A percentile compares a stretch with the other conserved stretches of the same genome.
These are phyloP conservation scores for Drosophila ercepeae DNA, from an alignment of 1,140 invertebrate species.

Conservation along the genomic window DNA sequence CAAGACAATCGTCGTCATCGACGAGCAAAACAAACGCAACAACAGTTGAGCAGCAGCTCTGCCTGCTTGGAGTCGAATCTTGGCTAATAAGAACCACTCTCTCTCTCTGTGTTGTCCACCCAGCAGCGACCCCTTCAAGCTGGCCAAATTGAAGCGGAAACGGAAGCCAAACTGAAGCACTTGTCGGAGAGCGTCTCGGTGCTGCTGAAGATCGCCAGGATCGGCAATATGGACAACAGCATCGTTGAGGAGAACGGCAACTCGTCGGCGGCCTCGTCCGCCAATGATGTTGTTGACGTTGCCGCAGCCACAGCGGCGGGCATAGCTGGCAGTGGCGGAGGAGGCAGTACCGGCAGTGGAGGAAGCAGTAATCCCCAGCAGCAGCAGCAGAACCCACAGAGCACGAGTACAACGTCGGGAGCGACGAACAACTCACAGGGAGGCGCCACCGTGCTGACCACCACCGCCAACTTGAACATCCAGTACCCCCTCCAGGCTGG, in stretches of 20 bases:
- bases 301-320: conserved; percentile 44
- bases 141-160: conserved; percentile 79
- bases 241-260: conserved; percentile 94
- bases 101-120: neutral
- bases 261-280: conserved; percentile 80
- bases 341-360: conserved; percentile 67
- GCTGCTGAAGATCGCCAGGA: conserved; percentile 85
- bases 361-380: conserved; percentile 41
- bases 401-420: conserved; percentile 72
- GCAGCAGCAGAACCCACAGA: conserved; percentile 70
- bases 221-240: conserved; percentile 91
- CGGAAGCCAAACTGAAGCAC: conserved; percentile 81
- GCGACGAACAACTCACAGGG: conserved; percentile 59
- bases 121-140: conserved; percentile 63
- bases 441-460: conserved; percentile 70
- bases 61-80: neutral
- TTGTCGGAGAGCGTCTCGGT: conserved; percentile 83
- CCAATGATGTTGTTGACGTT: conserved; percentile 83
- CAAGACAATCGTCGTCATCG: conserved; percentile 8
- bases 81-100: neutral
- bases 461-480: conserved; percentile 74
- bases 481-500: conserved; percentile 70
- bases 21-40: conserved; percentile 38
- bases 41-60: conserved; percentile 10
- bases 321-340: conserved; percentile 38